Evolutionary conservation across 2,888 invertebrate genomes (phyloP), one percentile per base, ranked within the genome.

Genomic region (Poecilus cupreus): DNA sequence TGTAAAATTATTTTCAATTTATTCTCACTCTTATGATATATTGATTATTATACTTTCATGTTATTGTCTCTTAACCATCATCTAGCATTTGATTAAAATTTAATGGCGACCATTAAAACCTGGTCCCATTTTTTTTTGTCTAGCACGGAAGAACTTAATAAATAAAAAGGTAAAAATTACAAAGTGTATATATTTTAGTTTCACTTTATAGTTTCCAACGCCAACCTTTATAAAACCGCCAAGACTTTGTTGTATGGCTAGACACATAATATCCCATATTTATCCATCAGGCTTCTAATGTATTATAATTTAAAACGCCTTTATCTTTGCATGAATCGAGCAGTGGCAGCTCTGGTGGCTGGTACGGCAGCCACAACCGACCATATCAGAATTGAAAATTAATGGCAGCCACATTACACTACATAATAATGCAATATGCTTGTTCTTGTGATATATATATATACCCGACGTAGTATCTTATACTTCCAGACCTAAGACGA

Each of bases 341-440:
- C n/a, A 37, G 32, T 32, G 10, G 64, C 16, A 37, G 37, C 64
- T n/a, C 24, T 24, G 57, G 22, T n/a, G 60, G 60, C 64, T 68
- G 64, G 64, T 32, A 68, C 51, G 16, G 10, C 43, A 3, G 43
- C 43, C 32, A 43, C 13, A 43, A 13, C 64, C 51, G 51, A 74
- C 74, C 46, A 39, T 74, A 74, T 74, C 74, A 74, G 74, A 74
- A 74, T 74, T 74, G 74, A 39, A 74, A 74, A 74, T 74, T 74
- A 74, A 74, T 74, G 51, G 24, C 24, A 16, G 51, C 13, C 32
- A 13, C 74, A 74, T 51, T 72, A 39, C 72, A 26, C 26, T 74
- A 46, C 51, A 74, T 74, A 74, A 49, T 74, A 74, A 74, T 74
- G 74, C 74, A 74, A 51, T 74, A 22, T 74, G 51, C 49, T 74